These are phyloP conservation scores for Leptodirus hochenwartii DNA, from an alignment of 2,888 invertebrate species.

Conservation along the genomic window DNA sequence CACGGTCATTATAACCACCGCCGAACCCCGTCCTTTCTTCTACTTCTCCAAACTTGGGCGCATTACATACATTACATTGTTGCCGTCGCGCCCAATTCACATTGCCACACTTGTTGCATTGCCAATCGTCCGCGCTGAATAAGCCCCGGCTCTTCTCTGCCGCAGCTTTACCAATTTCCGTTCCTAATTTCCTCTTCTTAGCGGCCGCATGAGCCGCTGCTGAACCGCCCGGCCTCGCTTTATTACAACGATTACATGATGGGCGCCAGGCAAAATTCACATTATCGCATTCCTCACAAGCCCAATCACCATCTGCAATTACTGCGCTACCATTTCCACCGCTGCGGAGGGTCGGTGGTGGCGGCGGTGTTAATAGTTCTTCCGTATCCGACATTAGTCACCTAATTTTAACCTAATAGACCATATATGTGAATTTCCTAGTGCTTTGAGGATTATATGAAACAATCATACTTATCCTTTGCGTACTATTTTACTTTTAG, in stretches of 20 bases:
- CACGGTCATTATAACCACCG: conserved; percentile 89
- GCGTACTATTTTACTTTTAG: too few species aligned
- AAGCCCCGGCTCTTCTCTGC: conserved; percentile 97
- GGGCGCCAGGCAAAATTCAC: conserved; percentile 83
- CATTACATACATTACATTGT: conserved; percentile 97
- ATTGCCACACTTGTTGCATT: conserved; percentile 99
- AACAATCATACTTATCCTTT: too few species aligned
- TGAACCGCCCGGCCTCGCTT: too few species aligned
- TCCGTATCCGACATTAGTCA: conserved; percentile 21
- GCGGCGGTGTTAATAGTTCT: conserved; percentile 21
- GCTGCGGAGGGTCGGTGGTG: conserved; percentile 20
- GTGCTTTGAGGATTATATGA: too few species aligned
- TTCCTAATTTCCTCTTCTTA: conserved; percentile 73
- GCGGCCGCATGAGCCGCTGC: conserved; percentile 24
- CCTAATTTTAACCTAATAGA: too few species aligned
- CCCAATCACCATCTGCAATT: conserved; percentile 43
- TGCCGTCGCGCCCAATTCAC: conserved; percentile 96
- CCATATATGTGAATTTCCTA: too few species aligned
- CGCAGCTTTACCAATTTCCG: conserved; percentile 94
- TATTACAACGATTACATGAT: conserved; percentile 84
- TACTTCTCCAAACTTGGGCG: conserved; percentile 91
- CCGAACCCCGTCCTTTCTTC: conserved; percentile 66
- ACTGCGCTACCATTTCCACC: conserved; percentile 13
- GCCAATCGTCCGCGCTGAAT: conserved; percentile 97
- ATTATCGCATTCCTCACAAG: conserved; percentile 69